Evolutionary conservation across 2,113 vertebrate species (phyloP).

Genomic region (Myiopsitta monachus): DNA sequence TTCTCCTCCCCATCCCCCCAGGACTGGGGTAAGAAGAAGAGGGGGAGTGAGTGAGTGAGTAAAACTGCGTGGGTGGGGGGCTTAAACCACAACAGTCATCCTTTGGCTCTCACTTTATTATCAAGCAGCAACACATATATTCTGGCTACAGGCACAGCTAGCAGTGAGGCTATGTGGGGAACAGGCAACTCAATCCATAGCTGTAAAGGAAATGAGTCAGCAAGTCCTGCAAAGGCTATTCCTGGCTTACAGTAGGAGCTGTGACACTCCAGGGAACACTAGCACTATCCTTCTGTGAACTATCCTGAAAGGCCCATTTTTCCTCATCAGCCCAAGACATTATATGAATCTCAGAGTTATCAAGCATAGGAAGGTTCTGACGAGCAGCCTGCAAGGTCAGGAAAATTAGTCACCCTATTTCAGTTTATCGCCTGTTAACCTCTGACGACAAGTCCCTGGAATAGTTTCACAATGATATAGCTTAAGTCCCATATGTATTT

Average conservation of each 20-base stretch:
- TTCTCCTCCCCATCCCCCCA: no score
- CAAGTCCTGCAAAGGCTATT: neutral
- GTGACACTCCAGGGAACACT: neutral
- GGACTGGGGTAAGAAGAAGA: no score
- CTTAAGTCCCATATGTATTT: neutral
- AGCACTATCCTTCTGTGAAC: neutral
- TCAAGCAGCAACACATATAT: neutral
- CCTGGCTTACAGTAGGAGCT: neutral
- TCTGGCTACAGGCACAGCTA: fast-evolving
- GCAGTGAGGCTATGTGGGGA: neutral
- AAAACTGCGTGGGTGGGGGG: no score
- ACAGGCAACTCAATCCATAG: neutral
- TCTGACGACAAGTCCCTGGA: neutral
- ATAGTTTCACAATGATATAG: neutral
- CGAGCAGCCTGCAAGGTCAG: neutral
- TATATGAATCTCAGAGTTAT: neutral
- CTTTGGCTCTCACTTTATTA: neutral
- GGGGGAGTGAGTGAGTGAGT: no score
- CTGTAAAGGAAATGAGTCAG: neutral
- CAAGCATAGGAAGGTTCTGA: neutral
- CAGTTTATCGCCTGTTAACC: neutral
- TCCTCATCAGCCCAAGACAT: neutral
- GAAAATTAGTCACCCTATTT: neutral
- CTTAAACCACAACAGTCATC: no score
- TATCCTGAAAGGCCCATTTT: neutral